Conservation (phyloP, 1,140 invertebrate genomes). For the Parasteatoda tepidariorum region DNA sequence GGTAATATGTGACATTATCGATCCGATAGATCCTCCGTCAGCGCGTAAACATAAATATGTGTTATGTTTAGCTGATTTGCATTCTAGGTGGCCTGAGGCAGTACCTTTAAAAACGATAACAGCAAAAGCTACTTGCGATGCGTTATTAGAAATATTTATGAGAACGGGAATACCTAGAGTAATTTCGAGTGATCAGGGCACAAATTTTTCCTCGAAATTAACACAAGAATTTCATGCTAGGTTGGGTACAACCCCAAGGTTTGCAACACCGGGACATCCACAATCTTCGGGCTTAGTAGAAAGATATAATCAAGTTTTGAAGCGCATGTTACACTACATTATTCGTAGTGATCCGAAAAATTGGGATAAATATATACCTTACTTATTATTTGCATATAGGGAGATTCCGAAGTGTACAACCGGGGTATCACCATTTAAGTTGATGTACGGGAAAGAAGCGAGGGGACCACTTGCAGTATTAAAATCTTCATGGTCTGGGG, state of each 20-base stretch:
- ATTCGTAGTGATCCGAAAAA: not conserved
- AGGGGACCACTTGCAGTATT: not conserved
- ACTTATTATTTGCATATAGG: not conserved
- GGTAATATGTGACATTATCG: not conserved
- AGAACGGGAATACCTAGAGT: constrained; percentile 16
- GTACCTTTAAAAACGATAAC: not conserved
- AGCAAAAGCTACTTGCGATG: constrained; percentile 7
- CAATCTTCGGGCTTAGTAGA: not conserved
- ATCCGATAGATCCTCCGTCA: not conserved
- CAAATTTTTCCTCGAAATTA: not conserved
- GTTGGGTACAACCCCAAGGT: not conserved
- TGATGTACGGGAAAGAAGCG: not conserved
- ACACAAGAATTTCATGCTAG: not conserved
- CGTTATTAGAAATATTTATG: not conserved
- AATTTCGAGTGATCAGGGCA: constrained; percentile 4
- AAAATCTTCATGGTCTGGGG: not conserved
- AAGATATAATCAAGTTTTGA: constrained; percentile 7
- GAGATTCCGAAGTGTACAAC: not conserved
- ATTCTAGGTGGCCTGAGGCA: not conserved
- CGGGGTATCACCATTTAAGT: not conserved
- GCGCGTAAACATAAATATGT: not conserved
- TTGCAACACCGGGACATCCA: not conserved
- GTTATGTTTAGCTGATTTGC: constrained; percentile 13
- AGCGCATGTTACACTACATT: not conserved
- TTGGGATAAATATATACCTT: not conserved